Conservation (phyloP, 1,140 invertebrate genomes). For the Plodia interpunctella region DNA sequence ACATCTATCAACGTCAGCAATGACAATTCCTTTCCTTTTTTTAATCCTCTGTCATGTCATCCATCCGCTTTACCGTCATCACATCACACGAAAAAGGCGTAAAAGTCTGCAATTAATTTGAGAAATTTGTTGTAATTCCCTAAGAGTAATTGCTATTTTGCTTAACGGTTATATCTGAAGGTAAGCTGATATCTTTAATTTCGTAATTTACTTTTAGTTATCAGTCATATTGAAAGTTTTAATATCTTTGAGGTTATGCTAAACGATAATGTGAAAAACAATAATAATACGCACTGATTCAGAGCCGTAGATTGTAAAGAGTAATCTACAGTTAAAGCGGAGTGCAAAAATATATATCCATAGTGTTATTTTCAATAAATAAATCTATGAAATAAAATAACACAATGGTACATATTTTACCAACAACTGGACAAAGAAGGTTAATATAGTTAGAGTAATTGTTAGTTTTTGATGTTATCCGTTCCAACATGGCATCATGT, state of each 20-base stretch:
- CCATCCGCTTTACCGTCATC: too few relatives aligned
- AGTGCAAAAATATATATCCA: neutral
- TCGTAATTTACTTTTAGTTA: neutral
- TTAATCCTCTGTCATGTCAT: too few relatives aligned
- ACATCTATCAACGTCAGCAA: too few relatives aligned
- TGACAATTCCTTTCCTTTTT: too few relatives aligned
- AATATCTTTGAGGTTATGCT: neutral
- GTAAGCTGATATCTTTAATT: neutral
- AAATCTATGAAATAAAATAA: neutral
- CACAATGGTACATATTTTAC: neutral
- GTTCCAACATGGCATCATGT: too few relatives aligned
- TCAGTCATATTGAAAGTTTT: neutral
- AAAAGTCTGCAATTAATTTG: too few relatives aligned
- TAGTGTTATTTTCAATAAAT: too few relatives aligned
- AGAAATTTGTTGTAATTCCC: too few relatives aligned
- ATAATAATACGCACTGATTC: slow-evolving; percentile 7
- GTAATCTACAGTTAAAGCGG: slow-evolving; percentile 10
- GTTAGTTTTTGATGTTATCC: too few relatives aligned
- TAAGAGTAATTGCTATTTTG: too few relatives aligned
- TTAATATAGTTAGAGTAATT: too few relatives aligned
- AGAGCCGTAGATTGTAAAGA: slow-evolving; percentile 8
- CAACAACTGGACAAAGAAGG: neutral
- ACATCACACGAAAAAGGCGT: too few relatives aligned
- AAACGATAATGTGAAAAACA: neutral
- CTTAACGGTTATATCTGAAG: neutral